Conservation (phyloP, 2,888 invertebrate species). For the Catonia carolina region DNA sequence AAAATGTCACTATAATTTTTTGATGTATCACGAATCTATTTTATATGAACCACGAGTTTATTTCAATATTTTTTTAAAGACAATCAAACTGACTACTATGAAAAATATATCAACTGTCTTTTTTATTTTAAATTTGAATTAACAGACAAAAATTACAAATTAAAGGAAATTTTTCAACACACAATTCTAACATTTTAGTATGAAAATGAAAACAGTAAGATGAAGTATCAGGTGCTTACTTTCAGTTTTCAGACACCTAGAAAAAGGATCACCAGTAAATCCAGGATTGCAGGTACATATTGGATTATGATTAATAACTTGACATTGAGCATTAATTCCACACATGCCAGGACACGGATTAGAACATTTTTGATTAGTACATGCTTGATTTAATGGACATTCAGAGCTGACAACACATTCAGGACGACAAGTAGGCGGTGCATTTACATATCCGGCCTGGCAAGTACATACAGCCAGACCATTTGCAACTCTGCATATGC, state of each 20-base stretch:
- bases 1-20: too few species aligned
- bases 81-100: too few species aligned
- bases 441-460: constrained; percentile 58
- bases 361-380: constrained; percentile 66
- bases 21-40: too few species aligned
- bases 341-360: constrained; percentile 69
- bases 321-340: constrained; percentile 63
- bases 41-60: too few species aligned
- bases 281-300: constrained; percentile 65
- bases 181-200: too few species aligned
- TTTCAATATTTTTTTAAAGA: too few species aligned
- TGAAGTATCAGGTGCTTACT: constrained; percentile 23
- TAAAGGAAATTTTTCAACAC: too few species aligned
- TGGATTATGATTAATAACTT: constrained; percentile 68
- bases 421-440: constrained; percentile 69
- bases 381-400: constrained; percentile 63
- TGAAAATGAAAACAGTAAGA: not conserved
- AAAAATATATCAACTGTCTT: too few species aligned
- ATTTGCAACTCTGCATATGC: constrained; percentile 55
- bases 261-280: constrained; percentile 68
- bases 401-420: constrained; percentile 72
- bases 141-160: too few species aligned
- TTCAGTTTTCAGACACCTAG: constrained; percentile 49
- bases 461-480: constrained; percentile 71
- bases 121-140: too few species aligned